phyloP scores from a whole-genome alignment of 2,888 invertebrate genomes.

The Thysanoteuthis rhombus region DNA sequence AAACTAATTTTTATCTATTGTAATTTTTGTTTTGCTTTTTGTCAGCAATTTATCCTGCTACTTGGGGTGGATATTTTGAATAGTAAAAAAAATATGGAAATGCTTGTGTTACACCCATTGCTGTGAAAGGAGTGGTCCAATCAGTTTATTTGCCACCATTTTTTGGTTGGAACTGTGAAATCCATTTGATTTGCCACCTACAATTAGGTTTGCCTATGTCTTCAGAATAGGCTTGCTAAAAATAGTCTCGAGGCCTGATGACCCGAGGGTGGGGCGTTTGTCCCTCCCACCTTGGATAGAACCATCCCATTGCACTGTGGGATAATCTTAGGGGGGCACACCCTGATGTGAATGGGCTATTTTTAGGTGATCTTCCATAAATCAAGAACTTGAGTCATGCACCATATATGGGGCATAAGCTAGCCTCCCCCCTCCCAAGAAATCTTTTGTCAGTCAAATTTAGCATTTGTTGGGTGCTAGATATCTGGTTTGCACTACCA shows the following conservation, averaged over 20 bases:
- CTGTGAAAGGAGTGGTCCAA: too few species aligned
- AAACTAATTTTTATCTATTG: too few species aligned
- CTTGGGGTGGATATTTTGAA: too few species aligned
- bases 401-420: neutral
- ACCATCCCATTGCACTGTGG: neutral
- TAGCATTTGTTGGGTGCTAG: too few species aligned
- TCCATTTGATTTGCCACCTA: neutral
- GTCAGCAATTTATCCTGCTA: too few species aligned
- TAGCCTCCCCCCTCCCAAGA: too few species aligned
- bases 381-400: neutral
- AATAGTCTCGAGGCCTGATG: neutral
- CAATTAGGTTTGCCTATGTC: neutral
- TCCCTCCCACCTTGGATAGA: neutral
- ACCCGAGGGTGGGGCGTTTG: neutral
- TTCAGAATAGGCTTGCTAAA: neutral
- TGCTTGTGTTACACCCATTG: neutral
- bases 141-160: too few species aligned
- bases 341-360: neutral
- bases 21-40: too few species aligned
- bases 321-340: neutral
- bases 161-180: neutral
- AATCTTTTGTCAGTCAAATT: too few species aligned
- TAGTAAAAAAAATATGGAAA: too few species aligned
- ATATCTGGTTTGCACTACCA: too few species aligned
- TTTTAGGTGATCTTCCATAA: neutral